Percentiles rank a stretch among this genome's conserved stretches.
Conservation (phyloP, 2,113 vertebrate species). For the Lepisosteus osseus region DNA sequence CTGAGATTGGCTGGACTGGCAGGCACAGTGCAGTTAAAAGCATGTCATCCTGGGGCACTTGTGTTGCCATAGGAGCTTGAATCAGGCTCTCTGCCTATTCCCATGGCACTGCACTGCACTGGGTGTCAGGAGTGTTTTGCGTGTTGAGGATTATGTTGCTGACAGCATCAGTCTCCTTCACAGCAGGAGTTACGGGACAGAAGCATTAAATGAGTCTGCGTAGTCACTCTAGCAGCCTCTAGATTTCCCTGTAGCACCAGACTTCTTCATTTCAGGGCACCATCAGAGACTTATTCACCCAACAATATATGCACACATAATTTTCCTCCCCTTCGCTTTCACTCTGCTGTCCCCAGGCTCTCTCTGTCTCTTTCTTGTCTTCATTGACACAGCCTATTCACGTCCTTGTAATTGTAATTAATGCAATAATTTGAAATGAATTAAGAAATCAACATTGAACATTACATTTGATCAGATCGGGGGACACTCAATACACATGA, state of each 20-base stretch:
- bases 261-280: neutral
- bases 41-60: neutral
- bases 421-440: too few species aligned
- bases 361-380: neutral
- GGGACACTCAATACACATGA: too few species aligned
- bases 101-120: neutral
- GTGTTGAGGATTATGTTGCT: slow-evolving; percentile 1
- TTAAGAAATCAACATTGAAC: too few species aligned
- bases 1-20: neutral
- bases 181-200: neutral
- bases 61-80: neutral
- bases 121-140: neutral
- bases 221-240: neutral
- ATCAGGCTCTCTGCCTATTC: neutral
- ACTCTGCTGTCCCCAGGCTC: too few species aligned
- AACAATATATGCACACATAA: neutral
- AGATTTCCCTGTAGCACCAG: neutral
- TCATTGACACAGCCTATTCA: neutral
- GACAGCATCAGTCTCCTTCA: slow-evolving; percentile 6
- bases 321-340: too few species aligned
- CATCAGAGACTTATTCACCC: neutral
- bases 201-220: neutral
- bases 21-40: neutral
- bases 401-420: too few species aligned
- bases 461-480: too few species aligned